Evolutionary conservation across 2,113 vertebrate genomes (phyloP), one percentile per base, ranked within the genome.

Genomic region (Salvator merianae): DNA sequence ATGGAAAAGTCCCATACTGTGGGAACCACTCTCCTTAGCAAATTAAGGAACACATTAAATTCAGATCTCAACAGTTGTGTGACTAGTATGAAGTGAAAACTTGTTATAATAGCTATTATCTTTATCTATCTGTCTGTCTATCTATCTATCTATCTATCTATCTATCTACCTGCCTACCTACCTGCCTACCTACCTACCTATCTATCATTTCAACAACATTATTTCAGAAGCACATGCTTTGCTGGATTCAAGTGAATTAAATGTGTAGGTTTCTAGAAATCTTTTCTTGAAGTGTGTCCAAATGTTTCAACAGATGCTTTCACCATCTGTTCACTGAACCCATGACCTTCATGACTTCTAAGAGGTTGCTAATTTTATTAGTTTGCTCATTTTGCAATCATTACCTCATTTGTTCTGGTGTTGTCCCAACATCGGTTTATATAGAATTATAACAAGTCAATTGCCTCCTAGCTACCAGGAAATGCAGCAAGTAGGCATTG

Each of bases 251-350:
- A 75, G 63, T 90, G 71, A 86, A 79, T 88, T 86, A 87, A 77
- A 88, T 89, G 63, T 85, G 66, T 77, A 82, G 77, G 85, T 83
- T 90, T 88, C 50, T 80, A 84, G 86, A 81, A 36, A 28, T 87
- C 72, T 89, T 86, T 59, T 88, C 88, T 86, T 82, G 73, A 65
- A 79, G 24, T 69, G 86, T 88, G 71, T 80, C 65, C 63, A 10
- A 73, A 50, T 50, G 28, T 4, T 84, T 85, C 59, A 84, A 43
- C 50, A 89, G 50, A 85, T 87, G 75, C 82, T 65, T 70, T 70
- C 5, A 13, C 82, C 50, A 63, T 80, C 71, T 81, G 82, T 38
- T 80, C n/a, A 36, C 71, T 82, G 66, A 62, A 82, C 40, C 53
- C 50, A n/a, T 82, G 66, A 2, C 74, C 38, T 78, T 71, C 13